Evolutionary conservation across 2,888 invertebrate species (phyloP), one percentile per base, ranked within the genome.

Genomic region (Julus scandinavius): DNA sequence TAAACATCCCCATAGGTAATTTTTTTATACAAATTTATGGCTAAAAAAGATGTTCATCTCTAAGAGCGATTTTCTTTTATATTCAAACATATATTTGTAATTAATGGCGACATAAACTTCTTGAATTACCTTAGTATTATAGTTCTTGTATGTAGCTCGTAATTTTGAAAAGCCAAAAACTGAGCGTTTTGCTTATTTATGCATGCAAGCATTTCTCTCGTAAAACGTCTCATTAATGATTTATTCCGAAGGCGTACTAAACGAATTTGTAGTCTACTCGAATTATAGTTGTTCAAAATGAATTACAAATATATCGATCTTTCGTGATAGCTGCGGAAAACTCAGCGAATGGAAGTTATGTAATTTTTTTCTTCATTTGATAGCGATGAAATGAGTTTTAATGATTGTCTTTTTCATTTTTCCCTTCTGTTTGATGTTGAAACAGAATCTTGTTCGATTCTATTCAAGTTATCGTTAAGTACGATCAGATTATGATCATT

Each of bases 231-330:
- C 80, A 80, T 80, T 80, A 80, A 80, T 80, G 80, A 80, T 80
- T 80, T 80, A 80, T 80, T 80, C 38, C 38, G 80, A 80, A 40
- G 80, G 80, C 80, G 80, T 80, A 40, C 80, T 80, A 80, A 80
- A 80, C 80, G 80, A 13, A 80, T 80, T 80, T 80, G 80, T 80
- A 80, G 80, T 29, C 80, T 80, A 80, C 80, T 80, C 80, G 80
- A 80, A 80, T 80, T 80, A 80, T 80, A 80, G 80, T 80, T 80
- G 80, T 80, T 13, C 80, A 80, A 80, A 80, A 80, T 80, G 80
- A 80, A 80, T 80, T 80, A 80, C 80, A 15, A 80, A 80, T 80
- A 72, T 72, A 80, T 80, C 80, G 80, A 80, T 80, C 80, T 38
- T 38, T 80, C 40, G 80, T 80, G 38, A 80, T 38, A 80, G 80